phyloP scores from a whole-genome alignment of 2,797 vertebrate genomes.

The Acanthiza pusilla region DNA sequence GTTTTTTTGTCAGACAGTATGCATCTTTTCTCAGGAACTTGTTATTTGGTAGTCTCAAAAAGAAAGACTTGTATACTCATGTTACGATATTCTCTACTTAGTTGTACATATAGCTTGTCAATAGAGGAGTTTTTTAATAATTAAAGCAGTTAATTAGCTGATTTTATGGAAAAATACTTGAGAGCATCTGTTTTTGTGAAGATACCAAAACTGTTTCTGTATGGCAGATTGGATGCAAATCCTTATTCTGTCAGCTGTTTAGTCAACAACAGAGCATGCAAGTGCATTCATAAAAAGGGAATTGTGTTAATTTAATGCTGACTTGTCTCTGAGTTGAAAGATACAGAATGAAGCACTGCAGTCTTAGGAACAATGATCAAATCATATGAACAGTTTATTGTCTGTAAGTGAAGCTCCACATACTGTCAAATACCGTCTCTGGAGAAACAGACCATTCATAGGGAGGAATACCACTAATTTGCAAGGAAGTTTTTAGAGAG shows the following conservation, averaged over 20 bases:
- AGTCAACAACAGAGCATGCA: not conserved
- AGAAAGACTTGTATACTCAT: not conserved
- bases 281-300: not conserved
- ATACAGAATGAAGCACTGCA: not conserved
- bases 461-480: not conserved
- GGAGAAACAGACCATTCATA: not conserved
- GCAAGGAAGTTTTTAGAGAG: not conserved
- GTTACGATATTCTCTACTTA: not conserved
- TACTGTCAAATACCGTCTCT: not conserved
- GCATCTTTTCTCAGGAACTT: not conserved
- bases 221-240: not conserved
- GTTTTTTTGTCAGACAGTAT: not conserved
- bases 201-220: not conserved
- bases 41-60: not conserved
- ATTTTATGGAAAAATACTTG: not conserved
- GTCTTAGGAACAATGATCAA: not conserved
- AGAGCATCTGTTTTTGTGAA: not conserved
- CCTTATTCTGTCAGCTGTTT: not conserved
- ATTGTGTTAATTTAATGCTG: too few species aligned
- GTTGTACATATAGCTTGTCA: not conserved
- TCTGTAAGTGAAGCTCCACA: not conserved
- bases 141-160: not conserved
- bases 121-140: not conserved
- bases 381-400: not conserved
- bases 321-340: not conserved